phyloP scores from a whole-genome alignment of 1,140 invertebrate species.

The Drosophila bocki region DNA sequence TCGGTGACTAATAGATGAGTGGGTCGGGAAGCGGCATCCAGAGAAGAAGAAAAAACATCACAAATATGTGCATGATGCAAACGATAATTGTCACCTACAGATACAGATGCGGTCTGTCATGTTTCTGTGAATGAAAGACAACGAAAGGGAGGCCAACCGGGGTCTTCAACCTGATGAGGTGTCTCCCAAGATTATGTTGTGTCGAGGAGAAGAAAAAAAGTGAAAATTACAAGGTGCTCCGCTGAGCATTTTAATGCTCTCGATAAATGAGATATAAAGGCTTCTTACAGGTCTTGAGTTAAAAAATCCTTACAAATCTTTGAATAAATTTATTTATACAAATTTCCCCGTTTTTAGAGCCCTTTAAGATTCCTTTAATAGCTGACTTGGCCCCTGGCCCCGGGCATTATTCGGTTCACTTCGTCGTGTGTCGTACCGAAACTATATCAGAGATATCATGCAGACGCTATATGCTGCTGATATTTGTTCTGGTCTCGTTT shows the following conservation, averaged over 20 bases:
- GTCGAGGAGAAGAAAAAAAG: not conserved
- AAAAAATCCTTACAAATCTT: not conserved
- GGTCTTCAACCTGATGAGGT: conserved; percentile 40
- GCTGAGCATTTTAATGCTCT: not conserved
- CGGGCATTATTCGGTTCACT: conserved; percentile 26
- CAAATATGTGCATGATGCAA: conserved; percentile 33
- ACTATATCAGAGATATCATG: conserved; percentile 51
- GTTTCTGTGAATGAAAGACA: conserved; percentile 42
- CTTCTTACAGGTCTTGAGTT: not conserved
- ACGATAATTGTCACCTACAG: conserved; percentile 50
- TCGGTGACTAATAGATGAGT: conserved; percentile 56
- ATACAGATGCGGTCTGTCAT: conserved; percentile 50
- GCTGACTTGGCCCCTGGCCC: conserved; percentile 18
- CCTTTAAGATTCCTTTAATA: conserved; percentile 7
- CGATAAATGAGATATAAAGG: not conserved
- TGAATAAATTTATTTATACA: not conserved
- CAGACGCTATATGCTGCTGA: conserved; percentile 59
- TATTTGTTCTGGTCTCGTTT: conserved; percentile 76
- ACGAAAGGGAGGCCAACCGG: conserved; percentile 27
- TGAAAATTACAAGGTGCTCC: conserved; percentile 10
- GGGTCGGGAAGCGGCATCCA: conserved; percentile 23
- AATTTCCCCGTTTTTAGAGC: not conserved
- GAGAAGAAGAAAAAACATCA: conserved; percentile 7
- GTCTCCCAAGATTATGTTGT: conserved; percentile 15
- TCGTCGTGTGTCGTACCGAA: conserved; percentile 4